Percentiles rank a stretch among this genome's conserved stretches.
Conservation (phyloP, 1,140 invertebrate species). For the Bilobella aurantiaca region DNA sequence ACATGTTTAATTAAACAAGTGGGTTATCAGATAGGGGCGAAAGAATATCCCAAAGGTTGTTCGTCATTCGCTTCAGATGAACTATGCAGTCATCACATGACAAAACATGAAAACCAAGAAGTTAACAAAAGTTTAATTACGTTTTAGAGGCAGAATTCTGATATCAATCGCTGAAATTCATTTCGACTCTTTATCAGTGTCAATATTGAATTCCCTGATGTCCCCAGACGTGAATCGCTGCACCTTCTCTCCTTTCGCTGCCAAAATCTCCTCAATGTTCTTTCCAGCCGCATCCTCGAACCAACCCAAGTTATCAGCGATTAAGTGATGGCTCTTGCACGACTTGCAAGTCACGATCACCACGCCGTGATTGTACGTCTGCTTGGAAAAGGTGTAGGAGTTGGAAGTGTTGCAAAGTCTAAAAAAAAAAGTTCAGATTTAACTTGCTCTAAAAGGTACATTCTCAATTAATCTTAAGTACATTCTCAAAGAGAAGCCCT, state of each 20-base stretch:
- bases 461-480: too few species aligned
- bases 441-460: too few species aligned
- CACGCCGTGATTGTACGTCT: conserved; percentile 45
- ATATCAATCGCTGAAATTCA: too few species aligned
- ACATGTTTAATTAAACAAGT: not conserved
- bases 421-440: too few species aligned
- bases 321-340: conserved; percentile 46
- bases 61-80: not conserved
- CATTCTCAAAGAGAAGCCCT: too few species aligned
- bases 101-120: not conserved
- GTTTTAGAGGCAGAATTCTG: too few species aligned
- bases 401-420: conserved; percentile 30
- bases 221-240: conserved; percentile 18
- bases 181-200: not conserved
- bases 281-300: conserved; percentile 44
- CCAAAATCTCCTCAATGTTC: conserved; percentile 48
- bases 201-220: conserved; percentile 25
- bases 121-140: not conserved
- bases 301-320: conserved; percentile 48
- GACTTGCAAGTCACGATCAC: conserved; percentile 46
- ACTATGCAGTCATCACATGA: conserved; percentile 5
- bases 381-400: conserved; percentile 44
- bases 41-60: conserved; percentile 3
- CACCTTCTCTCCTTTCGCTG: conserved; percentile 44
- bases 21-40: not conserved